These are phyloP conservation scores for Hypocryptadius cinnamomeus DNA, from an alignment of 2,113 vertebrate genomes.

Conservation along the genomic window DNA sequence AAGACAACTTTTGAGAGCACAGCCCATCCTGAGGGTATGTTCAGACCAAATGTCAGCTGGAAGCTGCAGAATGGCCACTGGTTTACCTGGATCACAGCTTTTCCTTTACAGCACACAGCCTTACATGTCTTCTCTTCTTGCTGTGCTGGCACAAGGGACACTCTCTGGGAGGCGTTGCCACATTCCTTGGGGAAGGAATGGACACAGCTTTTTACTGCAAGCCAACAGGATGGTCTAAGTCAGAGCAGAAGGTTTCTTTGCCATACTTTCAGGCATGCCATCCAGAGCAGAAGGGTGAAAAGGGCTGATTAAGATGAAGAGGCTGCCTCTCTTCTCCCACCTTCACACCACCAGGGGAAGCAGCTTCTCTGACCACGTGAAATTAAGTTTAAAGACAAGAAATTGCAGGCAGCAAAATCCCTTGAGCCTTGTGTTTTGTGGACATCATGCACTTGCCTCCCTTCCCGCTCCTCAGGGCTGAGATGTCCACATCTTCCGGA, in stretches of 20 bases:
- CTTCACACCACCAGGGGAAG: background rate
- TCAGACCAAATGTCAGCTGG: background rate
- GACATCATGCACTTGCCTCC: accelerated
- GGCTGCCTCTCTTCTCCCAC: background rate
- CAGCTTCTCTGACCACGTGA: background rate
- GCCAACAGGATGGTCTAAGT: background rate
- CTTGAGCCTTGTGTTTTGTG: background rate
- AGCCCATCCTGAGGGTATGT: background rate
- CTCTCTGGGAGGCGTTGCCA: accelerated
- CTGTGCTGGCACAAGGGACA: background rate
- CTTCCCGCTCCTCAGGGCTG: accelerated
- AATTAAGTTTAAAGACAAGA: background rate
- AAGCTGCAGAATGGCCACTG: background rate
- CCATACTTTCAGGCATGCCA: background rate
- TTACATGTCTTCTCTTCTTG: background rate
- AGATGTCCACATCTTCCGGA: background rate
- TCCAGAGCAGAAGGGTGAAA: background rate
- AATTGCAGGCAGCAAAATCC: background rate
- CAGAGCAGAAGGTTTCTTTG: background rate
- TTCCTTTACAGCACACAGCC: background rate
- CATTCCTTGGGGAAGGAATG: too few relatives aligned
- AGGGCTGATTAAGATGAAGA: background rate
- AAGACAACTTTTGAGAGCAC: background rate
- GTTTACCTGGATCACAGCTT: background rate
- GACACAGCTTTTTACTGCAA: background rate